Base-by-base conservation (phyloP, 2,888 invertebrate genomes). In the Andrena haemorrhoa region DNA sequence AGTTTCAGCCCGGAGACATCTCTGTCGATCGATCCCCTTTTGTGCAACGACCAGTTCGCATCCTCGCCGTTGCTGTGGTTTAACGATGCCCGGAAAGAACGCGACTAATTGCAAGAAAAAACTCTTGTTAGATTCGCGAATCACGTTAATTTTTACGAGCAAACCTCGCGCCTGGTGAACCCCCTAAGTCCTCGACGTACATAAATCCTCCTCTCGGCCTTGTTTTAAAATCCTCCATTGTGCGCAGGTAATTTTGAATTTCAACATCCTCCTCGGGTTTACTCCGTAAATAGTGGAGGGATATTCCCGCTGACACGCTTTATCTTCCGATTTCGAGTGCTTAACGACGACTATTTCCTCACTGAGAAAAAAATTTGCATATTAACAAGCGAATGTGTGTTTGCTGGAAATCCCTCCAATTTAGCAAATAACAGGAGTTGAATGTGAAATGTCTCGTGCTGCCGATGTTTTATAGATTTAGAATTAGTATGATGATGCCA, bases 11-110 rank as follows among this genome's bases (percentile, higher is more conserved):
- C 33, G 61, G 33, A 77, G 68, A 77, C 58, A 63, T 69, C 35
- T 8, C 23, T 47, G 63, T 56, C 69, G 76, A 80, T 80, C 80
- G 77, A 77, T 80, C 61, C 35, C 68, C 66, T 72, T 77, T 53
- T 72, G 63, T 72, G 16, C 47, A 66, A 66, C 68, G 56, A 41
- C n/a, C 41, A 51, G n/a, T 47, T 72, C 65, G 61, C 20, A 53
- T 63, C 53, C 72, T 47, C 47, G 20, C 56, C 63, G n/a, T 58
- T 68, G 53, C 53, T 61, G 63, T 26, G 63, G 68, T n/a, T 75
- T 75, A 75, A 78, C 74, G 75, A 75, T 61, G 51, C 74, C 47
- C 65, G n/a, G 35, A 69, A 77, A 72, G 66, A 66, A 77, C 29
- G 29, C 60, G 12, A 20, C 63, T 56, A 41, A 41, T 41, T 41